Percentiles rank a stretch among this genome's conserved stretches.
phyloP scores from a whole-genome alignment of 2,888 invertebrate species.

The Dryobotodes eremita region DNA sequence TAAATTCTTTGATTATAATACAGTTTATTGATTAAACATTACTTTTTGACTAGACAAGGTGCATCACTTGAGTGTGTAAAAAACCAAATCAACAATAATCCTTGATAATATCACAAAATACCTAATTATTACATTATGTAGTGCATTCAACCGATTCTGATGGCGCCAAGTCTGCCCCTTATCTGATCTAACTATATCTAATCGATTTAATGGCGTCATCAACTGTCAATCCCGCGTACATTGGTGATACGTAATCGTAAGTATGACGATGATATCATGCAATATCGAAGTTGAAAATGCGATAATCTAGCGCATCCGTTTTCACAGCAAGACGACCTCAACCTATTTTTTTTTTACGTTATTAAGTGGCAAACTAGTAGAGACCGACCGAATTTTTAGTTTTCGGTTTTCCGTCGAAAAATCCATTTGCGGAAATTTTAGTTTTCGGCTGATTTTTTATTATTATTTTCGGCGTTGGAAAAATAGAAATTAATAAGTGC shows the following conservation, averaged over 20 bases:
- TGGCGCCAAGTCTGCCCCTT: slow-evolving; percentile 80
- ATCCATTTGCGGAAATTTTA: neutral
- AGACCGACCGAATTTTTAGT: neutral
- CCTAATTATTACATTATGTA: slow-evolving; percentile 26
- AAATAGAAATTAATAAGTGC: neutral
- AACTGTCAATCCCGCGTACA: slow-evolving; percentile 64
- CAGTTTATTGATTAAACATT: slow-evolving; percentile 7
- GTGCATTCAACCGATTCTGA: slow-evolving; percentile 34
- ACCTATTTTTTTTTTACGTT: neutral
- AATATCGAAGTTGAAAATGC: slow-evolving; percentile 25
- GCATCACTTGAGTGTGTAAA: slow-evolving; percentile 8
- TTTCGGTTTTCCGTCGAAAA: neutral
- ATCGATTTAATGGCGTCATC: slow-evolving; percentile 80
- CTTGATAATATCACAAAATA: slow-evolving; percentile 34
- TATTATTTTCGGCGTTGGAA: neutral
- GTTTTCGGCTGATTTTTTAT: neutral
- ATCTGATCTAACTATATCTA: slow-evolving; percentile 77
- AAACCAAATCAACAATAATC: slow-evolving; percentile 15
- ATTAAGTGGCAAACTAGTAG: neutral
- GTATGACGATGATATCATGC: slow-evolving; percentile 49
- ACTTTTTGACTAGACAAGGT: slow-evolving; percentile 23
- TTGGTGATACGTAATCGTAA: slow-evolving; percentile 56
- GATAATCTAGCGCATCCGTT: slow-evolving; percentile 35
- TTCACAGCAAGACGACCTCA: slow-evolving; percentile 12
- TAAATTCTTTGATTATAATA: slow-evolving; percentile 5